phyloP scores from a whole-genome alignment of 2,113 vertebrate species.

The Typhlomys cinereus region DNA sequence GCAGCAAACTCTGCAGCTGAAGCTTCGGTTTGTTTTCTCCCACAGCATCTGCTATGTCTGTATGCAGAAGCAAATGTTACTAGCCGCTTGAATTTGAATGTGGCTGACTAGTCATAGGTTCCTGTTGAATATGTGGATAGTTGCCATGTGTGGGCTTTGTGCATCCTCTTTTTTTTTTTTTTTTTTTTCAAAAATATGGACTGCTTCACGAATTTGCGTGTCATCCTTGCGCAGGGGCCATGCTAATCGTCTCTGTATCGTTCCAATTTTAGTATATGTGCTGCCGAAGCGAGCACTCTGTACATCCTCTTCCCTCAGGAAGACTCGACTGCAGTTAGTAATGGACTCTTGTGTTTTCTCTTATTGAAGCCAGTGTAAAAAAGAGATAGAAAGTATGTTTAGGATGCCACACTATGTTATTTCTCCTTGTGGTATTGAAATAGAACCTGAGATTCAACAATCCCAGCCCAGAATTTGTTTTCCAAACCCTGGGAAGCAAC shows the following conservation, averaged over 20 bases:
- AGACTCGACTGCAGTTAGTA: background rate
- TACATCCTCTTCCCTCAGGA: background rate
- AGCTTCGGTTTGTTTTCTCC: constrained; percentile 45
- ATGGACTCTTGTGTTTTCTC: background rate
- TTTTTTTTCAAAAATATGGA: too few relatives aligned
- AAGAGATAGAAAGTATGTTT: background rate
- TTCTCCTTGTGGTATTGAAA: background rate
- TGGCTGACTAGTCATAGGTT: background rate
- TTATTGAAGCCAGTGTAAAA: background rate
- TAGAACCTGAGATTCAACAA: background rate
- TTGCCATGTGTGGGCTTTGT: background rate
- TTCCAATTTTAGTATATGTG: too few relatives aligned
- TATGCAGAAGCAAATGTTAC: background rate
- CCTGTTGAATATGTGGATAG: background rate
- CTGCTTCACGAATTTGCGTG: too few relatives aligned
- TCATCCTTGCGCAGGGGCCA: too few relatives aligned
- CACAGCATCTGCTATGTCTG: background rate
- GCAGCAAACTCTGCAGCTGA: background rate
- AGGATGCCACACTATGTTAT: background rate
- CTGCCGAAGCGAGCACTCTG: too few relatives aligned
- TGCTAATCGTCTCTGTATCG: too few relatives aligned
- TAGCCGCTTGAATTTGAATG: background rate
- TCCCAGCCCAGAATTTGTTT: background rate
- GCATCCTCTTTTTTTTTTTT: background rate
- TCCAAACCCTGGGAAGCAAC: background rate